phyloP scores from a whole-genome alignment of 2,113 vertebrate genomes.

The Parotia lawesii region DNA sequence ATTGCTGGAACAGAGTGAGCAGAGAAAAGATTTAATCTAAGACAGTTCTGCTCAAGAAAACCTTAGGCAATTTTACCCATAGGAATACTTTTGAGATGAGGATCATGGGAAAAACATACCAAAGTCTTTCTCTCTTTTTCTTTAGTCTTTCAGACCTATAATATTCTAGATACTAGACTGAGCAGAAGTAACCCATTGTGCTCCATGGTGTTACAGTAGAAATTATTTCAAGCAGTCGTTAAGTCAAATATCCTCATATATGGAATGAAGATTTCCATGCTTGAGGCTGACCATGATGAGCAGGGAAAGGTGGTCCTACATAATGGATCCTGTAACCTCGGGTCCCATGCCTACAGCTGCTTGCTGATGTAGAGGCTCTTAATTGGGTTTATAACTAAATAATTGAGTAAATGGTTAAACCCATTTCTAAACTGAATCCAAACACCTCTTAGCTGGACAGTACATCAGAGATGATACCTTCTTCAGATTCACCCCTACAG shows the following conservation, averaged over 20 bases:
- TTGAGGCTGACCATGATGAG: background rate
- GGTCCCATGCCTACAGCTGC: background rate
- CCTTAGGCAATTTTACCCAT: slow-evolving; percentile 45
- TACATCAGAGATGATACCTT: background rate
- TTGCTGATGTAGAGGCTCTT: background rate
- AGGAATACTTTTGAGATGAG: slow-evolving; percentile 60
- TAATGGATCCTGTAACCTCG: background rate
- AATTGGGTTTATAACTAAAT: background rate
- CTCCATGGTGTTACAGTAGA: background rate
- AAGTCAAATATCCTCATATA: background rate
- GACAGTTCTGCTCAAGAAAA: slow-evolving; percentile 71
- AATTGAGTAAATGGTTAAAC: background rate
- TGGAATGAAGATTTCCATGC: background rate
- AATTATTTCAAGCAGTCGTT: background rate
- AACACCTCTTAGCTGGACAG: background rate
- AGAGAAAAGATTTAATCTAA: slow-evolving; percentile 58
- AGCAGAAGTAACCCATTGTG: background rate
- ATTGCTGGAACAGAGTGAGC: slow-evolving; percentile 10
- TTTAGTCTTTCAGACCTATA: background rate
- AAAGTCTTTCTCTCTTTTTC: slow-evolving; percentile 47
- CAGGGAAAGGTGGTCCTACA: background rate
- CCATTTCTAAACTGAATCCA: background rate
- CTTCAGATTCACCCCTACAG: background rate
- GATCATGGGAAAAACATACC: slow-evolving; percentile 20
- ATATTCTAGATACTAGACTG: background rate